Base-by-base conservation (phyloP, 2,797 vertebrate species). In the Hippopotamyrus pictus region DNA sequence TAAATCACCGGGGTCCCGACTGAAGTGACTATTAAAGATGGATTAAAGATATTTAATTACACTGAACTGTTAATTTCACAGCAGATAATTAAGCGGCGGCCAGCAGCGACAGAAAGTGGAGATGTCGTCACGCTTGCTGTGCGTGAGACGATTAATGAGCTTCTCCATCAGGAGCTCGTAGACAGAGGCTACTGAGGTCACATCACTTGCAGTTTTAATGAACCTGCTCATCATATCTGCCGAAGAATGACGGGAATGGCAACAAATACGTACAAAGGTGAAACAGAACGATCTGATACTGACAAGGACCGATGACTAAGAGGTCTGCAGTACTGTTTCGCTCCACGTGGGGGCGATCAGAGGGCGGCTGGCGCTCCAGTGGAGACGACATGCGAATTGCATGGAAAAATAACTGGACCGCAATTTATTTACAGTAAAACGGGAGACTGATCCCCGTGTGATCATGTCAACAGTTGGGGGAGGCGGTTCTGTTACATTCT, bases 21-120 rank as follows among this genome's bases (percentile, higher is more conserved):
- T 82, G 76, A 22, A 82, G 19, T 82, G 17, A 82, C 41, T n/a
- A 82, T 46, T 46, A 82, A 82, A 82, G 41, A 82, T 22, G 76
- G 41, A 46, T 82, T 44, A 46, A 82, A n/a, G 41, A 82, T 82
- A 82, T 82, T 82, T 82, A 46, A 82, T 82, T 46, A 82, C 76
- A 82, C 19, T 3, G 41, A 82, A n/a, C 6, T 79, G 73, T 46
- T n/a, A 79, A 82, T 82, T 82, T 82, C 6, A 19, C 76, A 82
- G 76, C 17, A 4, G 17, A 19, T 82, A 82, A 82, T 82, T 82
- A 82, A 82, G 76, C 41, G 41, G 37, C 76, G 46, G 76, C 41
- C 76, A 17, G 37, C 37, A 46, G 76, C 7, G 41, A 82, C 8
- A 44, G 37, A 22, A 46, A 41, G 41, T 19, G 17, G 73, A 79